Evolutionary conservation across 1,140 invertebrate genomes (phyloP).

Genomic region (Belonocnema kinseyi): DNA sequence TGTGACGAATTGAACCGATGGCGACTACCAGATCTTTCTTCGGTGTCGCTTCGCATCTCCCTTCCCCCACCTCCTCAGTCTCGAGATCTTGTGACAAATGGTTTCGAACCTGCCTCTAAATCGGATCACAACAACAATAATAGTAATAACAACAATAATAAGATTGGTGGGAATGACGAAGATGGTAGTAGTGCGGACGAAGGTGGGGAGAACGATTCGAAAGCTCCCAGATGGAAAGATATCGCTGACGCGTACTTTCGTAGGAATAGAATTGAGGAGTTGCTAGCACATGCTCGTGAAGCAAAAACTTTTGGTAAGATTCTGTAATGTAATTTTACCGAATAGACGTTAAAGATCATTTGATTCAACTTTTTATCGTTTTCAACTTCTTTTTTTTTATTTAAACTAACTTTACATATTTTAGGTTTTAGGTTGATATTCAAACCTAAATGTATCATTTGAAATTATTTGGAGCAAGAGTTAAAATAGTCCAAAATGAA

Average conservation of each 20-base stretch:
- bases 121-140: conserved; percentile 70
- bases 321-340: background rate
- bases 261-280: conserved; percentile 67
- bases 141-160: conserved; percentile 40
- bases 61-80: conserved; percentile 62
- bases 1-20: conserved; percentile 71
- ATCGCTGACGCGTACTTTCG: conserved; percentile 70
- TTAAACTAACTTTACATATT: too few relatives aligned
- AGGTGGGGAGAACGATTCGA: conserved; percentile 20
- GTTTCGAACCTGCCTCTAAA: conserved; percentile 44
- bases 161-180: conserved; percentile 51
- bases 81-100: conserved; percentile 40
- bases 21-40: conserved; percentile 67
- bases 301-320: conserved; percentile 69
- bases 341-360: too few relatives aligned
- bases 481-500: too few relatives aligned
- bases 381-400: too few relatives aligned
- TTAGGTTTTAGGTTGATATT: too few relatives aligned
- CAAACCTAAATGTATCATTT: too few relatives aligned
- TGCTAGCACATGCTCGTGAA: conserved; percentile 66
- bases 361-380: too few relatives aligned
- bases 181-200: conserved; percentile 46
- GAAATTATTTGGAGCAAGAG: too few relatives aligned
- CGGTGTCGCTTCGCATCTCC: conserved; percentile 56
- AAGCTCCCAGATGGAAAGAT: conserved; percentile 44